Percentiles rank a stretch among this genome's conserved stretches.
Evolutionary conservation across 2,113 vertebrate genomes (phyloP).

Genomic region (Esox niger): DNA sequence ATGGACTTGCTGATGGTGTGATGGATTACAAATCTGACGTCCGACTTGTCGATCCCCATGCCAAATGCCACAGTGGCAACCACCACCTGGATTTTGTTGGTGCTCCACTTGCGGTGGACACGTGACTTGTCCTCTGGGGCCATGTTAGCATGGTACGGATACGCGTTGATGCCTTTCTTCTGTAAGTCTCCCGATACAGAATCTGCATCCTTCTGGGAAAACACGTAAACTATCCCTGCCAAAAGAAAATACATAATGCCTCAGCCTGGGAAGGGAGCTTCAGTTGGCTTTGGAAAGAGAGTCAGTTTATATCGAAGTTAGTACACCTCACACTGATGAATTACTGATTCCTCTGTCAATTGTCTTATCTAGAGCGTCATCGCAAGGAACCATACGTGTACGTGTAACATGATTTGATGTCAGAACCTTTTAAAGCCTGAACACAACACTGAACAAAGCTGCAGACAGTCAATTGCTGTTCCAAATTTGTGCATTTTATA

Average conservation of each 20-base stretch:
- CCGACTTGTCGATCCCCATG: conserved; percentile 96
- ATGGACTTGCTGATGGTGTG: conserved; percentile 98
- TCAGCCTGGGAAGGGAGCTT: not conserved
- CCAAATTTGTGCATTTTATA: no score
- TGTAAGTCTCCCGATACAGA: conserved; percentile 81
- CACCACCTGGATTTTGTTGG: conserved; percentile 90
- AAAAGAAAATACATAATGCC: not conserved
- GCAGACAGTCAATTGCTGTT: no score
- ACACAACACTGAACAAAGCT: no score
- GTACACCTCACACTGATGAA: no score
- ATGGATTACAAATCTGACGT: conserved; percentile 95
- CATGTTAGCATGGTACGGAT: conserved; percentile 90
- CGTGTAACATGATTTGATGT: no score
- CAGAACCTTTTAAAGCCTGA: no score
- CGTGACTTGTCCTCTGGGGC: conserved; percentile 79
- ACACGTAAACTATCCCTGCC: conserved; percentile 93
- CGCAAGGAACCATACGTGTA: no score
- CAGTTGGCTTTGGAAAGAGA: not conserved
- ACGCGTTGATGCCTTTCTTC: conserved; percentile 79
- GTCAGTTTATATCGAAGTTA: no score
- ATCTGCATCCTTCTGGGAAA: conserved; percentile 97
- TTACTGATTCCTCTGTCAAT: no score
- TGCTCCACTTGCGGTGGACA: conserved; percentile 87
- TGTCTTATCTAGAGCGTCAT: no score
- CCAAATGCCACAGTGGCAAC: conserved; percentile 98